A percentile compares a stretch with the other conserved stretches of the same genome.
These are phyloP conservation scores for Carassius carassius DNA, from an alignment of 2,113 vertebrate species.

Conservation along the genomic window DNA sequence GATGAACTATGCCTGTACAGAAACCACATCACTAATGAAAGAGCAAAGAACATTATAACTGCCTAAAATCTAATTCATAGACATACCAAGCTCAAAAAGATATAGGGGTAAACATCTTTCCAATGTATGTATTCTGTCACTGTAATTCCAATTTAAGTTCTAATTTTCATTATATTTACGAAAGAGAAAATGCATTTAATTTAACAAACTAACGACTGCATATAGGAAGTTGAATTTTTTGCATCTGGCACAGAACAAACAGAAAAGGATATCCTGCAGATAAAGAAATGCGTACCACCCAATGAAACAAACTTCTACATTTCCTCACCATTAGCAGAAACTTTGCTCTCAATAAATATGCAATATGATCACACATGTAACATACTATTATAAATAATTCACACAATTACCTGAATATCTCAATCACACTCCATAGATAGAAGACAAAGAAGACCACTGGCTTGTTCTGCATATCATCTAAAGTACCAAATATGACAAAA, in stretches of 20 bases:
- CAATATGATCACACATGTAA: background rate
- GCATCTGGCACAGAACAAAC: too few relatives aligned
- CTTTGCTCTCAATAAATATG: background rate
- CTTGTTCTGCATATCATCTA: slow-evolving; percentile 91
- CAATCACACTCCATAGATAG: slow-evolving; percentile 87
- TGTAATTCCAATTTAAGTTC: background rate
- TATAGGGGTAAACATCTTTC: too few relatives aligned
- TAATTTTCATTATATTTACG: background rate
- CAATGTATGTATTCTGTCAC: background rate
- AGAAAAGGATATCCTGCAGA: slow-evolving; percentile 28
- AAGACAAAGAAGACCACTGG: slow-evolving; percentile 94
- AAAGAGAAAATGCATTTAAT: background rate
- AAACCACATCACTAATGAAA: slow-evolving; percentile 11
- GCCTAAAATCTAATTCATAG: background rate
- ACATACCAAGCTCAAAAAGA: background rate
- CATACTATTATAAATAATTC: background rate
- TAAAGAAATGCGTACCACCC: background rate
- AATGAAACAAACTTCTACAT: background rate
- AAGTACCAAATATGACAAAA: slow-evolving; percentile 87
- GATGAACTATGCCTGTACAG: background rate
- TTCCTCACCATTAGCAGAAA: background rate
- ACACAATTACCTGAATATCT: slow-evolving; percentile 85
- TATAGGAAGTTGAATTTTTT: background rate
- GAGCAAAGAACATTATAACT: background rate
- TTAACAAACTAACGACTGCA: background rate